Evolutionary conservation across 2,113 vertebrate genomes (phyloP), one percentile per base, ranked within the genome.

Genomic region (Pachycephala philippinensis): DNA sequence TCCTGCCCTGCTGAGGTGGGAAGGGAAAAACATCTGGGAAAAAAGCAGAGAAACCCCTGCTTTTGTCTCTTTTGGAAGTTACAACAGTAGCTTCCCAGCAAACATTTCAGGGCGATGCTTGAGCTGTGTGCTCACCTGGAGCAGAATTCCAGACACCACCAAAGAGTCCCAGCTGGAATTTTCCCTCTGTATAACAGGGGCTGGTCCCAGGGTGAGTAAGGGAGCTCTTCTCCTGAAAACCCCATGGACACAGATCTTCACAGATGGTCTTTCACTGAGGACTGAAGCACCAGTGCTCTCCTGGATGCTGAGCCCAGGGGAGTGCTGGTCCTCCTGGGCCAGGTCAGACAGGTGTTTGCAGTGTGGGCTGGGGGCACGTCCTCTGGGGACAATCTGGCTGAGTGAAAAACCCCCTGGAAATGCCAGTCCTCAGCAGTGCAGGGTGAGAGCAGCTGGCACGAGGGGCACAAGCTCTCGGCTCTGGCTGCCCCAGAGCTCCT

Each of bases 291-390:
- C 6, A 6, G 37, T 13, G n/a, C 56, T 71, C 30, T 70, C n/a
- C 20, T 33, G 93, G 50, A 18, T 20, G n/a, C 42, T 63, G 75
- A 90, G 39, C 45, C 45, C 61, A 18, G 66, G 8, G 15, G 22
- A 47, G 33, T 4, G 0, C 49, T 22, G 79, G 4, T 79, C 42
- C 65, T 71, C 7, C 42, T 3, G 56, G 64, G 18, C 15, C 42
- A 30, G 57, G 54, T 30, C 78, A 49, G 74, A 14, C 0, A 2
- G 30, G 24, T 15, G 21, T 14, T 56, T 18, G 69, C 35, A 33
- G 57, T 0, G 1, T 3, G 2, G 19, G 60, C 0, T 7, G 7
- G 50, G 52, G 37, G 13, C 28, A 2, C 0, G 2, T n/a, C n/a
- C 56, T 54, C 37, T 3, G 21, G 15, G 64, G 15, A 50, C 0